Evolutionary conservation across 1,140 invertebrate species (phyloP).

Genomic region (Brachystomella parvula): DNA sequence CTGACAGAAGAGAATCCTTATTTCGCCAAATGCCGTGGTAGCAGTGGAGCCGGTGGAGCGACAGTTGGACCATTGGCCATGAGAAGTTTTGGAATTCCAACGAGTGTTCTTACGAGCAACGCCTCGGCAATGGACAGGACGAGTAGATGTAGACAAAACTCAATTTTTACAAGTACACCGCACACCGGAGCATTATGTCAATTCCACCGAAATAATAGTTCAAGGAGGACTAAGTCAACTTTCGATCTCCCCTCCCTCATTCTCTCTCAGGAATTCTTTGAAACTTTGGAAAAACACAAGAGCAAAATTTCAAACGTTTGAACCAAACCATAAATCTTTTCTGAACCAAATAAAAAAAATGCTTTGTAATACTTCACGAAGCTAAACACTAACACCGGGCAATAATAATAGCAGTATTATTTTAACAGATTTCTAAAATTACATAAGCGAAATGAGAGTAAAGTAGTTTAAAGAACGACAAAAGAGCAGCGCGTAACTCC

Average conservation of each 20-base stretch:
- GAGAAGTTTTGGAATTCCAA: neutral
- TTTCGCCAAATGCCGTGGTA: neutral
- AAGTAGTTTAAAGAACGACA: no score
- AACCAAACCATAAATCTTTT: no score
- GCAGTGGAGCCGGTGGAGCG: neutral
- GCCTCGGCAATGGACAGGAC: neutral
- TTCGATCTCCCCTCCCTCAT: neutral
- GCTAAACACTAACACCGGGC: no score
- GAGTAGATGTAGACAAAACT: neutral
- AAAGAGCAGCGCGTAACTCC: constrained; percentile 9
- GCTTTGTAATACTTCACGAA: no score
- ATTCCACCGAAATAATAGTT: neutral
- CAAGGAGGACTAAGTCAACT: neutral
- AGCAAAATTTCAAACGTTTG: no score
- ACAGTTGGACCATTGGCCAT: neutral
- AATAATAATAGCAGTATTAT: no score
- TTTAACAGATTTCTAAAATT: no score
- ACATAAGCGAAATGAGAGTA: no score
- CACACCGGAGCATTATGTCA: neutral
- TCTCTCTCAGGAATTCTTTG: neutral
- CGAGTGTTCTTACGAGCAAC: neutral
- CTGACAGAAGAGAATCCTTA: neutral
- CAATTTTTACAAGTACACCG: neutral
- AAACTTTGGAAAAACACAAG: neutral
- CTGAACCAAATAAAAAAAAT: no score